Base-by-base conservation (phyloP, 2,888 invertebrate species). In the Machimus atricapillus region DNA sequence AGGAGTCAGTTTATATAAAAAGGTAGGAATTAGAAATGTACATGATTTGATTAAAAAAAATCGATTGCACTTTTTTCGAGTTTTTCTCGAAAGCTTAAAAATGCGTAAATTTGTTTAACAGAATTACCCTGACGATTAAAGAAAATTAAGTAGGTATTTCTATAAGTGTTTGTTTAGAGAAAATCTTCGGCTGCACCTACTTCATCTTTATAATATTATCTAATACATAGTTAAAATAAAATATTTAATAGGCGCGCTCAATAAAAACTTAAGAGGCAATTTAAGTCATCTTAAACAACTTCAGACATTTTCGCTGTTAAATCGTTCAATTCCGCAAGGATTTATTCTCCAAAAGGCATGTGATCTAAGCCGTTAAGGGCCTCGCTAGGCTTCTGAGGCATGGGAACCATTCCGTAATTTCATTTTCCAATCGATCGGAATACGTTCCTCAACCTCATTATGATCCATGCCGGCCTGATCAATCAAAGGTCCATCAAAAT, bases 401-500 rank as follows among this genome's bases (percentile, higher is more conserved):
- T 76, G 37, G 46, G 79, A 79, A 79, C 79, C 66, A 66, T 66
- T 19, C 27, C 19, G 12, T 23, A 1, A 58, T 58, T n/a, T n/a
- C 19, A 58, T 58, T 82, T 82, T 58, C 40, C 43, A 74, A 85
- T 85, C 85, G 74, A 74, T 74, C 85, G 58, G 43, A 73, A 46
- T 34, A 82, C 73, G 73, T 85, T 74, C 46, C 27, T 12, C 74
- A 74, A 74, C 58, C 85, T 85, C 85, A 74, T 85, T 85, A 85
- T 85, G 85, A 85, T 74, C 83, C 43, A 40, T 34, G 77, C 37
- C 86, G 86, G 66, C 23, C 19, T 79, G 78, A 86, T 81, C 86
- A 86, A 86, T 86, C 81, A 81, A 86, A 86, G 73, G 46, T 66
- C 40, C 81, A 74, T 81, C 79, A 79, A 79, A 86, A 86, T 86